Evolutionary conservation across 2,113 vertebrate genomes (phyloP).

Genomic region (Gracilinanus agilis): DNA sequence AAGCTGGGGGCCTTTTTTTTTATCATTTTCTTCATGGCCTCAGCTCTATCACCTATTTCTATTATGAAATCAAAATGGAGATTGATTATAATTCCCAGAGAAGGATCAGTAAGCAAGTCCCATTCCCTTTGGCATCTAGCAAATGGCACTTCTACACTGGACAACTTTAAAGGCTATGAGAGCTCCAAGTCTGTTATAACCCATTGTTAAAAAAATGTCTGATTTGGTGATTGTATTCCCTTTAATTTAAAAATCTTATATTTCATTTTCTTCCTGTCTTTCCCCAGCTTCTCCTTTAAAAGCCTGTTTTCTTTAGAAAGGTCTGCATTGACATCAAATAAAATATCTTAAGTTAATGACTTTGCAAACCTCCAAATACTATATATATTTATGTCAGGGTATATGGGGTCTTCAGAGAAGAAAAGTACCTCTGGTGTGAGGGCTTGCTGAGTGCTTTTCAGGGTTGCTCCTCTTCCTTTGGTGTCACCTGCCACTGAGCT

Average conservation of each 20-base stretch:
- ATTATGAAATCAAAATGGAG: neutral
- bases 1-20: neutral
- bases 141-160: neutral
- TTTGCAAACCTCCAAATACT: neutral
- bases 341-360: neutral
- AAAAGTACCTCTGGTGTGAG: too few species aligned
- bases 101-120: neutral
- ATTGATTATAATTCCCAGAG: neutral
- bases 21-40: neutral
- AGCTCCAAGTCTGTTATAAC: slow-evolving; percentile 7
- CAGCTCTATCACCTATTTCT: neutral
- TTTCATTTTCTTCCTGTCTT: slow-evolving; percentile 13
- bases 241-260: neutral
- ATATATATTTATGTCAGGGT: too few species aligned
- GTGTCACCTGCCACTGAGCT: too few species aligned
- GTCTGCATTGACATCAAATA: neutral
- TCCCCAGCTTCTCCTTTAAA: slow-evolving; percentile 7
- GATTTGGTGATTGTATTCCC: neutral
- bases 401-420: too few species aligned
- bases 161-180: neutral
- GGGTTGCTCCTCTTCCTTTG: too few species aligned
- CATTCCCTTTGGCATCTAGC: neutral
- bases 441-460: too few species aligned
- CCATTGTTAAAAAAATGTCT: neutral
- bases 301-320: slow-evolving; percentile 23